Evolutionary conservation across 2,888 invertebrate species (phyloP), one percentile per base, ranked within the genome.

Genomic region (Sepiola atlantica): DNA sequence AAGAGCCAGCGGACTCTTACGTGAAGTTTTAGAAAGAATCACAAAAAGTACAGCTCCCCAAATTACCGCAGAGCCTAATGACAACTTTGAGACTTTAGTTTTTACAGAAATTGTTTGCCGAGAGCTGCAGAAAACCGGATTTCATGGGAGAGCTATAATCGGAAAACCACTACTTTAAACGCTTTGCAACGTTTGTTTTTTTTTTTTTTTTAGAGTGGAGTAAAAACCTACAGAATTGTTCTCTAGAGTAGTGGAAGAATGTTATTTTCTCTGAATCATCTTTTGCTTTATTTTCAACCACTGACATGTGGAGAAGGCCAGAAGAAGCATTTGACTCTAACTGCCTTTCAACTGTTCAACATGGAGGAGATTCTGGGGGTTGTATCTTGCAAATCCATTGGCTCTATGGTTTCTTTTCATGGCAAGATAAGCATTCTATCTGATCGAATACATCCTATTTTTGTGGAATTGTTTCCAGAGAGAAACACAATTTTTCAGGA

Each of bases 131-230:
- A 77, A 77, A 77, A 21, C 28, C 28, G 77, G 28, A 21, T 77
- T 77, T 21, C 77, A 77, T 18, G 28, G 28, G 28, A 28, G 20
- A 77, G 28, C 77, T 77, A 77, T 28, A 21, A 21, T 21, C 77
- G 28, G 28, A 77, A 77, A 77, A 18, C 18, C 77, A 77, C 28
- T 18, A 21, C 28, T 18, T 77, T 21, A 77, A 77, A 28, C 77
- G 77, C n/a, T n/a, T n/a, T n/a, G n/a, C n/a, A n/a, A n/a, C n/a
- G n/a, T n/a, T n/a, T n/a, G n/a, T n/a, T n/a, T n/a, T n/a, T n/a
- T n/a, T n/a, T n/a, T n/a, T n/a, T n/a, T n/a, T n/a, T 77, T 77
- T 77, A 77, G 77, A 77, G 77, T 77, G 77, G 77, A 77, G 77
- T 77, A 77, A 77, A 77, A 77, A 77, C 77, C 77, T 77, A 77